Base-by-base conservation (phyloP, 2,888 invertebrate species). In the Campopleginae sp. region DNA sequence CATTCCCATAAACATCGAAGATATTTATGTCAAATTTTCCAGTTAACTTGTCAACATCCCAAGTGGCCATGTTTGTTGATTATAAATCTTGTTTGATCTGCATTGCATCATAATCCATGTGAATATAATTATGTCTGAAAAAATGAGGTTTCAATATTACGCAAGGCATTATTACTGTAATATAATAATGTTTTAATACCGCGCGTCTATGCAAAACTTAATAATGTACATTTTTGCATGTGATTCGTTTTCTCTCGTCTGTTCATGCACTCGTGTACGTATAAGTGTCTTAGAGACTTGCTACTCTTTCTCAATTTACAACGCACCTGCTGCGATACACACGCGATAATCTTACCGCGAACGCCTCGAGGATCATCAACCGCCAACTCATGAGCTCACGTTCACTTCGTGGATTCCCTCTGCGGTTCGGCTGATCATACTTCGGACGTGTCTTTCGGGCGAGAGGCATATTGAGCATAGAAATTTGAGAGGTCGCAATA, bases 291-390 rank as follows among this genome's bases (percentile, higher is more conserved):
- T 12, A 27, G 27, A 23, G 58, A 66, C 75, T 31, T 33, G 51
- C 17, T 48, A 61, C 63, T 74, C 27, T 85, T 82, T 75, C 78
- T 65, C 79, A 84, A 84, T 84, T 80, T 74, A 76, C 33, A 54
- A 72, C 82, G 79, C 85, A 85, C 85, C 85, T 82, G 85, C 75
- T 68, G 80, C 77, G 66, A 72, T 48, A 46, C 68, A 44, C 51
- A 66, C 70, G 51, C 44, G 71, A 46, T 65, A 68, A 51, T 46
- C 75, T 54, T 54, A 31, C 58, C 65, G 75, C 61, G 58, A 72
- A 58, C 31, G 44, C 44, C 70, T 46, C 79, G 77, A 48, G 51
- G 76, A 80, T 79, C 79, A 79, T 82, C 71, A 82, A 82, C 82
- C 85, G 82, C 85, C 76, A 68, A 58, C 80, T 74, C 74, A 19